These are phyloP conservation scores for Gonioctena quinquepunctata DNA, from an alignment of 1,140 invertebrate species.

Conservation along the genomic window DNA sequence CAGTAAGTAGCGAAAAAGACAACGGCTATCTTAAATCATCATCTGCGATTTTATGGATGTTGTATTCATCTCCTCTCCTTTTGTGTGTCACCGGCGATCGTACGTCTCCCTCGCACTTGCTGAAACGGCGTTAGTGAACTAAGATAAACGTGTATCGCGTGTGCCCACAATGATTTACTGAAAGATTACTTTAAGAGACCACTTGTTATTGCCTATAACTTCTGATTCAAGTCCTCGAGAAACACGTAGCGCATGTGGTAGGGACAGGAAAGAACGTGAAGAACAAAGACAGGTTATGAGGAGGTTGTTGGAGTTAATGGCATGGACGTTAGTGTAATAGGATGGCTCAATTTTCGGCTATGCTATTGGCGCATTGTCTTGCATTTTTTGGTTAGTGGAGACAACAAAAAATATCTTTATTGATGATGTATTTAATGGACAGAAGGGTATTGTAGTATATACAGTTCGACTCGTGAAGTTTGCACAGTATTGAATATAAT, in stretches of 20 bases:
- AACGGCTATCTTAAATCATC: slow-evolving; percentile 53
- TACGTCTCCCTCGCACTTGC: slow-evolving; percentile 22
- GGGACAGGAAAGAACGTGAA: not conserved
- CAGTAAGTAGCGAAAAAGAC: slow-evolving; percentile 49
- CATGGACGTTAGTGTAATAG: not conserved
- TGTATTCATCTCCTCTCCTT: slow-evolving; percentile 33
- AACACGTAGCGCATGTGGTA: slow-evolving; percentile 29
- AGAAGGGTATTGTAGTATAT: too few relatives aligned
- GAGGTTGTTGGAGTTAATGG: slow-evolving; percentile 1
- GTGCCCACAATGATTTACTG: slow-evolving; percentile 51
- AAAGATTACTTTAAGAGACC: slow-evolving; percentile 55
- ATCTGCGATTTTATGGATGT: slow-evolving; percentile 51
- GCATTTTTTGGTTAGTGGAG: too few relatives aligned
- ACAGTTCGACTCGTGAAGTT: too few relatives aligned
- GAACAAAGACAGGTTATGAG: slow-evolving; percentile 1
- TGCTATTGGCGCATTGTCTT: too few relatives aligned
- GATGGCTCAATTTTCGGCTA: slow-evolving; percentile 16
- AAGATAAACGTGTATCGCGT: slow-evolving; percentile 39
- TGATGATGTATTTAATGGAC: too few relatives aligned
- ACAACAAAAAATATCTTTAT: too few relatives aligned
- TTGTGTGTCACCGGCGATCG: slow-evolving; percentile 27
- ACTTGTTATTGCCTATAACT: slow-evolving; percentile 57
- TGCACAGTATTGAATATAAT: too few relatives aligned
- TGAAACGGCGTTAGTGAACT: slow-evolving; percentile 20
- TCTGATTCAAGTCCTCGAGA: slow-evolving; percentile 50